Base-by-base conservation (phyloP, 2,888 invertebrate species). In the Sycophila texana region DNA sequence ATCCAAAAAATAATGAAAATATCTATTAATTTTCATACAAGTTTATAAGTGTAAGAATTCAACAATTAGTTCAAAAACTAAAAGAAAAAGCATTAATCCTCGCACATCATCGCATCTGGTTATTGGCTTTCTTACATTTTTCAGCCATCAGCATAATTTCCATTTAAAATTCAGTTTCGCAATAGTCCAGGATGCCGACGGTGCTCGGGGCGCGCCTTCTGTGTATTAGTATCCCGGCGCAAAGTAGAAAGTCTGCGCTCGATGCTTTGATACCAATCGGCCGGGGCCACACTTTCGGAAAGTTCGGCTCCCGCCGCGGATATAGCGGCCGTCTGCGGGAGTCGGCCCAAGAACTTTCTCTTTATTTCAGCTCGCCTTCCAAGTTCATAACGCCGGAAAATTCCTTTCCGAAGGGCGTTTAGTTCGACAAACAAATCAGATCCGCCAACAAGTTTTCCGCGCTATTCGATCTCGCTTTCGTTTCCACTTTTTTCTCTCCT, bases 371-470 rank as follows among this genome's bases (percentile, higher is more conserved):
- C 71, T 75, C 72, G 74, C 30, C 57, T 66, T 73, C 72, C 20
- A 71, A 80, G 73, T 80, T 74, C 73, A 73, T 80, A 77, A 74
- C 53, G 57, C 70, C 70, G 61, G 67, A 70, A 74, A 80, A 80
- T 77, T 77, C 66, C 74, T 26, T 76, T 68, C 53, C 73, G 61
- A 57, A 73, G 60, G 57, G 61, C 75, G 67, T 80, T 80, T 70
- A 77, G 68, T 77, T 80, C 65, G 74, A 76, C 77, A 80, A 80
- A 80, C 79, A 80, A 80, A 76, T 80, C 76, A 73, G 76, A 77
- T 77, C 74, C 30, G 70, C 70, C 70, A 26, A 74, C 73, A 77
- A 77, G 66, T 80, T 81, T 72, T 73, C 71, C 66, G 26, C 18
- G 65, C 20, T 63, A 26, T 73, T 73, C 55, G 53, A 73, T 55